These are phyloP conservation scores for Cheirogaleus major DNA, from an alignment of 2,797 vertebrate species.

Conservation along the genomic window DNA sequence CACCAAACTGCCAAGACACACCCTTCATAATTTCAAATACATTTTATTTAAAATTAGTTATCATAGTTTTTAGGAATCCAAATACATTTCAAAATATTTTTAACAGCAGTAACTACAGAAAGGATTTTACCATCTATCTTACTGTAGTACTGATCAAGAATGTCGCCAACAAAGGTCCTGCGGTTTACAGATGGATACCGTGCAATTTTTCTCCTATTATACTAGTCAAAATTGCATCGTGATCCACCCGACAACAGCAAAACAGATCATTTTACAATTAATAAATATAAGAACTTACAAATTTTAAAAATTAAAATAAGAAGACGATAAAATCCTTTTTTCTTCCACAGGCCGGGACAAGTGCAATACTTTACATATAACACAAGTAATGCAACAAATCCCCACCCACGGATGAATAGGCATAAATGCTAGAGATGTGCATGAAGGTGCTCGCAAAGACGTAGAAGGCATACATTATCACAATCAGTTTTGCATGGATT, in stretches of 20 bases:
- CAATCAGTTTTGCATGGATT: conserved; percentile 99
- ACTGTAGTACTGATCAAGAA: conserved; percentile 18
- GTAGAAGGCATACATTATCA: conserved; percentile 78
- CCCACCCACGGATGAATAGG: conserved; percentile 89
- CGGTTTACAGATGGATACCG: conserved; percentile 98
- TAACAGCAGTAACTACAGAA: background rate
- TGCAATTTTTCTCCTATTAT: conserved; percentile 93
- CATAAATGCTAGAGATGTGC: background rate
- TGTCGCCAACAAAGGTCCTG: conserved; percentile 87
- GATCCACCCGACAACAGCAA: conserved; percentile 97
- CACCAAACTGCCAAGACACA: conserved; percentile 29
- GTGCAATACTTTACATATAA: conserved; percentile 90
- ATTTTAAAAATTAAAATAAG: background rate
- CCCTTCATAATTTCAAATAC: background rate
- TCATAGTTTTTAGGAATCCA: background rate
- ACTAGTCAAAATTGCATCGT: conserved; percentile 95
- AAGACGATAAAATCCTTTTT: conserved; percentile 83
- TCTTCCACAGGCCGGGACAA: conserved; percentile 92
- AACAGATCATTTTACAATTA: conserved; percentile 76
- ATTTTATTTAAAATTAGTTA: conserved; percentile 38
- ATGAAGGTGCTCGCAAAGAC: background rate
- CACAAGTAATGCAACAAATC: conserved; percentile 91
- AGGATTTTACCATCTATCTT: conserved; percentile 33
- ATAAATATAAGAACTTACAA: background rate
- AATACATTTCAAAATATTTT: background rate